phyloP scores from a whole-genome alignment of 2,797 vertebrate genomes.

The Scomberomorus guttatus region DNA sequence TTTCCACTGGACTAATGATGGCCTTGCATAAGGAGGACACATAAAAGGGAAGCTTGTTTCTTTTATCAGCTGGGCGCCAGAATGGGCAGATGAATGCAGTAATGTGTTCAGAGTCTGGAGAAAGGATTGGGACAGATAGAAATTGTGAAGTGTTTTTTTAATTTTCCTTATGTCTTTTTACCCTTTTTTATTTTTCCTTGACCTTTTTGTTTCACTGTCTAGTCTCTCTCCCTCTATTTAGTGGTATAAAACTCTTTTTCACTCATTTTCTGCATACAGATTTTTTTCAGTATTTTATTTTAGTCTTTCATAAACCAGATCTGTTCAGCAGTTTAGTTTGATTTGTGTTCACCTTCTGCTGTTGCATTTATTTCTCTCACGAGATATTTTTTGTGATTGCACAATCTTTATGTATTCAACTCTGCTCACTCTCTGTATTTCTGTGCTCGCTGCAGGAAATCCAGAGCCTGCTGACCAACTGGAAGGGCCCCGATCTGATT shows the following conservation, averaged over 20 bases:
- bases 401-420: background rate
- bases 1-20: constrained; percentile 74
- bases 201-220: background rate
- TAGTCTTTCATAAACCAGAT: background rate
- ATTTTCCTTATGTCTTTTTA: background rate
- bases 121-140: constrained; percentile 15
- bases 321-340: background rate
- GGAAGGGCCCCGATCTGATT: constrained; percentile 98
- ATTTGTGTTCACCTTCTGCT: too few relatives aligned
- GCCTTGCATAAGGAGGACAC: constrained; percentile 73
- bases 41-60: constrained; percentile 77
- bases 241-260: background rate
- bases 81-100: constrained; percentile 61
- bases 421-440: background rate
- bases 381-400: background rate
- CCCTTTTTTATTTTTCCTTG: background rate
- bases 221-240: background rate
- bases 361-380: background rate
- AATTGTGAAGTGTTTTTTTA: background rate
- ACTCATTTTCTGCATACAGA: background rate
- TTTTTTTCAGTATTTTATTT: background rate
- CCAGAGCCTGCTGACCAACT: constrained; percentile 97
- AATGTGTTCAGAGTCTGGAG: constrained; percentile 59
- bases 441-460: constrained; percentile 90
- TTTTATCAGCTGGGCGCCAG: constrained; percentile 71